Evolutionary conservation across 2,113 vertebrate genomes (phyloP).

Genomic region (Muscicapa adusta): DNA sequence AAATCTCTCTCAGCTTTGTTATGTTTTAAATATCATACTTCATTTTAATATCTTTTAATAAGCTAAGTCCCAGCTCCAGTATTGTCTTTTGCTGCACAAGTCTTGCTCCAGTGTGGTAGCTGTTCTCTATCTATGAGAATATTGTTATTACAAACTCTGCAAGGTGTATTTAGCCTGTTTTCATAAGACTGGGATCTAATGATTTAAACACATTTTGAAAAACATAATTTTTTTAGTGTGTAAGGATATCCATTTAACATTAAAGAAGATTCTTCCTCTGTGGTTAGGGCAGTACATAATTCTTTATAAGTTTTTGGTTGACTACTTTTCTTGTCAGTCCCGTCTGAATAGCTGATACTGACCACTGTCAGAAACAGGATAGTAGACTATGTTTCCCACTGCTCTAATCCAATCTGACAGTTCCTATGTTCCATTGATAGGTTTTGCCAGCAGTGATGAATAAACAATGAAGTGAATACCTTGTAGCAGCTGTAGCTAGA

Average conservation of each 20-base stretch:
- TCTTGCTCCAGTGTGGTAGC: background rate
- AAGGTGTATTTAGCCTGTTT: background rate
- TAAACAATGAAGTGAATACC: slow-evolving; percentile 42
- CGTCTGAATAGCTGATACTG: slow-evolving; percentile 15
- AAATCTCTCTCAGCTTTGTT: background rate
- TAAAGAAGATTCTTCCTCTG: background rate
- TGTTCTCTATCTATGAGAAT: background rate
- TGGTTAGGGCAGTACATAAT: background rate
- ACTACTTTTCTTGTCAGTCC: background rate
- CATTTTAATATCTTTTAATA: background rate
- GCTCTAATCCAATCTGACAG: slow-evolving; percentile 48
- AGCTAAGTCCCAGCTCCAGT: background rate
- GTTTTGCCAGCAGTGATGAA: slow-evolving; percentile 46
- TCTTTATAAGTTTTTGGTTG: background rate
- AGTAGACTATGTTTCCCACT: background rate
- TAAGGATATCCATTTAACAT: background rate
- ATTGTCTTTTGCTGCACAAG: background rate
- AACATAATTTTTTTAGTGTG: background rate
- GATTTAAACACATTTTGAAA: background rate
- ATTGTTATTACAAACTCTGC: background rate
- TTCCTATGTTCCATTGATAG: slow-evolving; percentile 16
- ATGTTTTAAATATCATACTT: background rate
- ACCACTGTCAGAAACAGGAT: slow-evolving; percentile 21
- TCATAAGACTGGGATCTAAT: background rate
- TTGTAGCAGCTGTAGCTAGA: slow-evolving; percentile 28